These are phyloP conservation scores for Xylocampa areola DNA, from an alignment of 2,888 invertebrate genomes.

Conservation along the genomic window DNA sequence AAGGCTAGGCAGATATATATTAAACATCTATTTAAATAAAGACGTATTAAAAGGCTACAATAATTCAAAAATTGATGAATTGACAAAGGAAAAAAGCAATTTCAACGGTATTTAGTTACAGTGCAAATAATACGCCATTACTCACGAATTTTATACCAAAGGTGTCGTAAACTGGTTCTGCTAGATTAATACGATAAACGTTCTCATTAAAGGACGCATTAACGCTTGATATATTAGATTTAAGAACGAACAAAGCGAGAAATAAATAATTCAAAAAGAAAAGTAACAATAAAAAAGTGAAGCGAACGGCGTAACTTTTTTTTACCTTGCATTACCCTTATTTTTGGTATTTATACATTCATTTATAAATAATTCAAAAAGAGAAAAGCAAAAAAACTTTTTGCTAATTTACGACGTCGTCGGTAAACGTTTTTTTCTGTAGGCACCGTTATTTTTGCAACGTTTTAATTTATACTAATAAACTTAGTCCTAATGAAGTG, in stretches of 20 bases:
- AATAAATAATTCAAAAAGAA: constrained; percentile 49
- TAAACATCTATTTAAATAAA: too few relatives aligned
- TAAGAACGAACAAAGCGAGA: constrained; percentile 39
- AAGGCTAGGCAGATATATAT: too few relatives aligned
- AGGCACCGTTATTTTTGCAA: background rate
- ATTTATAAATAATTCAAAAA: constrained; percentile 24
- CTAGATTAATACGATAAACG: constrained; percentile 54
- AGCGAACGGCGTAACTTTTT: constrained; percentile 10
- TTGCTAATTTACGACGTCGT: background rate
- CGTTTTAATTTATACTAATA: constrained; percentile 4
- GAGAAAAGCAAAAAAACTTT: constrained; percentile 2
- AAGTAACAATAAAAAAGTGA: constrained; percentile 1
- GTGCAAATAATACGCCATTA: constrained; percentile 47
- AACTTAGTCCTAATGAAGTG: background rate
- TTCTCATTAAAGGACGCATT: constrained; percentile 48
- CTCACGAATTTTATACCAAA: constrained; percentile 48
- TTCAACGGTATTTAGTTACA: constrained; percentile 32
- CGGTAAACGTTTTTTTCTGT: constrained; percentile 9
- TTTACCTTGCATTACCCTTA: constrained; percentile 2
- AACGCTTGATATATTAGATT: constrained; percentile 53
- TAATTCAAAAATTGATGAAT: constrained; percentile 40
- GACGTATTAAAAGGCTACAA: constrained; percentile 35
- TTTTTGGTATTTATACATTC: constrained; percentile 5
- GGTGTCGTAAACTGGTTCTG: constrained; percentile 47
- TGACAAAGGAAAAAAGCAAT: constrained; percentile 35